A percentile compares a stretch with the other conserved stretches of the same genome.
Evolutionary conservation across 2,113 vertebrate genomes (phyloP).

Genomic region (Zosterops japonicus): DNA sequence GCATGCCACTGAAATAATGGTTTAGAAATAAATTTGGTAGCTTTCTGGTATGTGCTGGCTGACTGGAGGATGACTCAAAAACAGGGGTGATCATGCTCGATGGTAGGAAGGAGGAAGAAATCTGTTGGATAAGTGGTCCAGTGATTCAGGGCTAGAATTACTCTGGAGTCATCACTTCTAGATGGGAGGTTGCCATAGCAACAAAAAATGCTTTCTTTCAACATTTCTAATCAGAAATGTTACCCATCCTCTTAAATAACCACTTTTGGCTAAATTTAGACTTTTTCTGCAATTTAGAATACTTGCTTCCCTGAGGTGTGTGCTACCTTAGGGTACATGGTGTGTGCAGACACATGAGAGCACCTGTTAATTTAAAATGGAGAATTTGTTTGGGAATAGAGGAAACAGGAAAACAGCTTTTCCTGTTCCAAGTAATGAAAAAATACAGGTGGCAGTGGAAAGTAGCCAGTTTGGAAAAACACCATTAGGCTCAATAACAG

Average conservation of each 20-base stretch:
- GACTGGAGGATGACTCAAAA: background rate
- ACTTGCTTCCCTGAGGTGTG: background rate
- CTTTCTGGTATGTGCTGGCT: background rate
- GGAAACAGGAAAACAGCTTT: background rate
- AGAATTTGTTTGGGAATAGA: slow-evolving; percentile 10
- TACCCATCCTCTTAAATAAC: background rate
- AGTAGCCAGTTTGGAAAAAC: background rate
- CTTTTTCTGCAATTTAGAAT: background rate
- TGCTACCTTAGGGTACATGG: background rate
- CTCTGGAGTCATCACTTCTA: background rate
- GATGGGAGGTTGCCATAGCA: slow-evolving; percentile 1
- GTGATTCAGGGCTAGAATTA: background rate
- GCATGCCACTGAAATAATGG: background rate
- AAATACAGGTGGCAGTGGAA: slow-evolving; percentile 10
- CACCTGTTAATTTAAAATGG: background rate
- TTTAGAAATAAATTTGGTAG: background rate
- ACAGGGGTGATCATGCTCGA: background rate
- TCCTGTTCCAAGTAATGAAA: slow-evolving; percentile 15
- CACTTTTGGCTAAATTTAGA: background rate
- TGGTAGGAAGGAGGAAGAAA: background rate
- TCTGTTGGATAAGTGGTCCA: background rate
- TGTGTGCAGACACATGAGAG: background rate
- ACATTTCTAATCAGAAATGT: background rate
- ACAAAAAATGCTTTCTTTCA: slow-evolving; percentile 16
- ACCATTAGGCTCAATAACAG: background rate